Evolutionary conservation across 1,140 invertebrate genomes (phyloP), one percentile per base, ranked within the genome.

Genomic region (Manduca sexta): DNA sequence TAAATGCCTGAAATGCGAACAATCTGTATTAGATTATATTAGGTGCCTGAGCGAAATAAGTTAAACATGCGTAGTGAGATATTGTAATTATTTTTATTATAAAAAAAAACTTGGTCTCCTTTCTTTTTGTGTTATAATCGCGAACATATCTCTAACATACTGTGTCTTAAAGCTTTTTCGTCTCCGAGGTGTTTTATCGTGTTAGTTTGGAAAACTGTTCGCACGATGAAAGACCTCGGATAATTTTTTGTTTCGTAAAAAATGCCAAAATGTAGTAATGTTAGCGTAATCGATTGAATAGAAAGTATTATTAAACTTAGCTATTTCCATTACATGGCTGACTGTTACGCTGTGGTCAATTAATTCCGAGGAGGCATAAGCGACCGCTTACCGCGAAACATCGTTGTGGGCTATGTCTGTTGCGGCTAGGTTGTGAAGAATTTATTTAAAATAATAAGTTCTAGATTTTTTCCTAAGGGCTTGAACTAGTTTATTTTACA

Each of bases 221-320:
- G 21, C 21, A 26, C 21, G 21, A 3, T 26, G 8, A 26, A 1
- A 26, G 21, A 26, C 21, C 21, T 26, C 12, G 2, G 11, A 26
- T 11, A 3, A 35, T 12, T 16, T 45, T 39, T 38, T 50, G 49
- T 30, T 56, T 47, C 49, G 50, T 38, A 49, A 56, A 56, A 60
- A 52, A 55, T 64, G 62, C 62, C 62, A 64, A 59, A 64, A 49
- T 51, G 49, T 65, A 65, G 58, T 45, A 13, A 46, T 34, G 17
- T 41, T 64, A 58, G 52, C 39, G 37, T 58, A 58, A 53, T 58
- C 44, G 58, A 62, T 47, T 58, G 44, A 56, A 56, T 62, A 59
- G 52, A 62, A 56, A 62, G 50, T 61, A 62, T 61, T 59, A 65
- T 46, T 56, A 62, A 52, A 51, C 29, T 44, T 61, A 65, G 53